Conservation (phyloP, 2,113 vertebrate genomes). For the Lepus europaeus region DNA sequence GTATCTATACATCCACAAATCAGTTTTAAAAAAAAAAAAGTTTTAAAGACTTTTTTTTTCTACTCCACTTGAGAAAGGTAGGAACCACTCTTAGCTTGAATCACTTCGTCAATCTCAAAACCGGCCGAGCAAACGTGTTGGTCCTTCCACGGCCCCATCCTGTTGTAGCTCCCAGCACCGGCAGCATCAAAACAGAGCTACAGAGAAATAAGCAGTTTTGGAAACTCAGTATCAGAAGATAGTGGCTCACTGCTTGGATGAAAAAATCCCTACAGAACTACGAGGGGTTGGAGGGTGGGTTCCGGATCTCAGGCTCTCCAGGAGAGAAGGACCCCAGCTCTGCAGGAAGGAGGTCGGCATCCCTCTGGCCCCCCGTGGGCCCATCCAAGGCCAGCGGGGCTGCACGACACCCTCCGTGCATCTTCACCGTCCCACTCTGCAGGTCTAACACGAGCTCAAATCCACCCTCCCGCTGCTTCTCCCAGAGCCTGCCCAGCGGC, state of each 20-base stretch:
- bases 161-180: background rate
- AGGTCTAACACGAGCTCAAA: background rate
- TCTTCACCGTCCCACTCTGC: background rate
- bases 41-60: background rate
- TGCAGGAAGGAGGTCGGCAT: background rate
- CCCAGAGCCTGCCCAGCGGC: background rate
- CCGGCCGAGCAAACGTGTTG: background rate
- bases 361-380: background rate
- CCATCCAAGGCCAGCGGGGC: background rate
- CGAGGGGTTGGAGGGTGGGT: background rate
- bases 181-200: background rate
- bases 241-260: background rate
- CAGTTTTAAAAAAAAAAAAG: background rate
- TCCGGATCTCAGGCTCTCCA: background rate
- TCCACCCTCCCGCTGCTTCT: slow-evolving; percentile 15
- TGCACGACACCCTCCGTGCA: background rate
- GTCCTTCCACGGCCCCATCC: background rate
- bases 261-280: background rate
- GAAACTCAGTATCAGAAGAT: background rate
- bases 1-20: background rate
- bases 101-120: background rate
- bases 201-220: slow-evolving; percentile 2
- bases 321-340: background rate
- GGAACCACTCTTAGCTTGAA: background rate
- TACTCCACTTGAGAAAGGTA: background rate